Conservation (phyloP, 1,140 invertebrate species). For the Drosophila kikkawai region DNA sequence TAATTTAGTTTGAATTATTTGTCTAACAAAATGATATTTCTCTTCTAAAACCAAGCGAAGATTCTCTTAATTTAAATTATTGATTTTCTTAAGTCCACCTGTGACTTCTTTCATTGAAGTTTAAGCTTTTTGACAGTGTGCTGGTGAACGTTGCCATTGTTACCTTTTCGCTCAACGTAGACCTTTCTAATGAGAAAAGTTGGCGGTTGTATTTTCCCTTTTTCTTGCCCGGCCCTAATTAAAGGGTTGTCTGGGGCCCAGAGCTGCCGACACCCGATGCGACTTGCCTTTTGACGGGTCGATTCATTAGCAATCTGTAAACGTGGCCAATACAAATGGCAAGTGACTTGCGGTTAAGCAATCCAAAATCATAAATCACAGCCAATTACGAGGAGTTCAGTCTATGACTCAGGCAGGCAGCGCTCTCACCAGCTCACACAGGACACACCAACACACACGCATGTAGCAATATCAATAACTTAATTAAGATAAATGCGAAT, state of each 20-base stretch:
- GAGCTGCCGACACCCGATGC: slow-evolving; percentile 7
- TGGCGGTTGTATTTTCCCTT: slow-evolving; percentile 19
- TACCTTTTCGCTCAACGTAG: slow-evolving; percentile 25
- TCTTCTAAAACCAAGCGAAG: background rate
- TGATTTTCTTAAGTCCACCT: background rate
- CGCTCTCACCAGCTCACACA: slow-evolving; percentile 15
- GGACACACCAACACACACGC: slow-evolving; percentile 37
- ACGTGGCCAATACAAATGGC: slow-evolving; percentile 57
- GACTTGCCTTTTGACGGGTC: slow-evolving; percentile 33
- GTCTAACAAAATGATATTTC: background rate
- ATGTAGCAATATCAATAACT: slow-evolving; percentile 77
- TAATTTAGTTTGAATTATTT: background rate
- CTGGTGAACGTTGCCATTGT: slow-evolving; percentile 29
- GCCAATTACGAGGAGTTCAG: slow-evolving; percentile 60
- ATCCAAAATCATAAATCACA: slow-evolving; percentile 78
- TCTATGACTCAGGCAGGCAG: slow-evolving; percentile 8
- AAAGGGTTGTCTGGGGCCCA: slow-evolving; percentile 52
- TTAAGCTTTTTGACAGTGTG: slow-evolving; percentile 23
- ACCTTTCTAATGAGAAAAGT: slow-evolving; percentile 67
- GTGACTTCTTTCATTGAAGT: background rate
- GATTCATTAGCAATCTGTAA: slow-evolving; percentile 56
- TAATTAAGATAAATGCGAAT: slow-evolving; percentile 82
- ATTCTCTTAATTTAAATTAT: slow-evolving; percentile 10
- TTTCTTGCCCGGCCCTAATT: slow-evolving; percentile 48
- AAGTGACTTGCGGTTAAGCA: slow-evolving; percentile 76